Conservation (phyloP, 2,888 invertebrate species). For the Epinotia nisella region DNA sequence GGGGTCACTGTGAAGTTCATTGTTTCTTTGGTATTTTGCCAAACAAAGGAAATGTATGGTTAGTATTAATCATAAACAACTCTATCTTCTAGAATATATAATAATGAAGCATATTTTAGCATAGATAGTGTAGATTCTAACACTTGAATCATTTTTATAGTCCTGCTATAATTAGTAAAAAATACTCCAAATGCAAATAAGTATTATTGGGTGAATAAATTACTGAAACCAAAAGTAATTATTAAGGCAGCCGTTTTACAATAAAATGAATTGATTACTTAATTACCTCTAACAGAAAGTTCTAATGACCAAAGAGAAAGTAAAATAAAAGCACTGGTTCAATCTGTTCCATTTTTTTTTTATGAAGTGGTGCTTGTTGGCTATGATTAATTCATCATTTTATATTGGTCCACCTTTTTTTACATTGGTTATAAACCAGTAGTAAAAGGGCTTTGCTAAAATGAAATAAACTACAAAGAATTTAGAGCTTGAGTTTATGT, state of each 20-base stretch:
- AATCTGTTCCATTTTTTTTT: slow-evolving; percentile 8
- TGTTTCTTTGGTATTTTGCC: slow-evolving; percentile 60
- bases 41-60: slow-evolving; percentile 48
- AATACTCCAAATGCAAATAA: not conserved
- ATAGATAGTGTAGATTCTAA: not conserved
- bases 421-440: not conserved
- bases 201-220: not conserved
- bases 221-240: slow-evolving; percentile 12
- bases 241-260: not conserved
- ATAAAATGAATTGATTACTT: slow-evolving; percentile 20
- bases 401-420: not conserved
- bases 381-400: not conserved
- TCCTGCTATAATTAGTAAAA: not conserved
- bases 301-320: slow-evolving; percentile 29
- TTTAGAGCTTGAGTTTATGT: not conserved
- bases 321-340: slow-evolving; percentile 13
- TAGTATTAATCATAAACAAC: slow-evolving; percentile 29
- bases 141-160: not conserved
- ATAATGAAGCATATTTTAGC: not conserved
- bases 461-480: not conserved
- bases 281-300: slow-evolving; percentile 22
- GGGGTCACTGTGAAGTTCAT: slow-evolving; percentile 54
- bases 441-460: not conserved
- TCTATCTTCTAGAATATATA: not conserved
- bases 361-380: not conserved